Evolutionary conservation across 1,140 invertebrate species (phyloP).

Genomic region (Zaprionus nigranus): DNA sequence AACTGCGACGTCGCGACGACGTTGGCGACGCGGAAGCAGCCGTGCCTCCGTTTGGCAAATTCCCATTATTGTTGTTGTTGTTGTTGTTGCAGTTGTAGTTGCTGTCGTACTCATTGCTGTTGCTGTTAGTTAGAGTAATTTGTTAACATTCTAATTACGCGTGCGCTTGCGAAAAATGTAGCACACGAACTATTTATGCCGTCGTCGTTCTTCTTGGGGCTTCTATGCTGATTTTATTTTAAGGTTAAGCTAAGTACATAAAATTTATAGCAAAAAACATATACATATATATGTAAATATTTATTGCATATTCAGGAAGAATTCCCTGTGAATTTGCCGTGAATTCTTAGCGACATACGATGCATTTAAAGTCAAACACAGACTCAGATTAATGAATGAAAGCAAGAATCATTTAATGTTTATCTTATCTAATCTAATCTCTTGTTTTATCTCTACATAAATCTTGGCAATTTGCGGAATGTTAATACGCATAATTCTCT

Average conservation of each 20-base stretch:
- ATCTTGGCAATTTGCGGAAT: neutral
- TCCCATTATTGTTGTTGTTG: neutral
- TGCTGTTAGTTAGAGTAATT: conserved; percentile 6
- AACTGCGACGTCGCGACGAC: conserved; percentile 23
- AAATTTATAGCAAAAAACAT: neutral
- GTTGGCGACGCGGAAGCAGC: conserved; percentile 70
- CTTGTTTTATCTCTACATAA: neutral
- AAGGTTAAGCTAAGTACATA: neutral
- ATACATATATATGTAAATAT: neutral
- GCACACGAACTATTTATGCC: conserved; percentile 5
- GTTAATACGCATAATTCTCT: neutral
- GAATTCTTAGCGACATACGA: neutral
- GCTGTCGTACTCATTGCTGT: too few relatives aligned
- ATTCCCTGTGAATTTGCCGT: neutral
- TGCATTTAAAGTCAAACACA: neutral
- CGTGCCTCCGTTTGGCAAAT: conserved; percentile 57
- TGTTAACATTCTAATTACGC: conserved; percentile 54
- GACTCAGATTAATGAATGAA: neutral
- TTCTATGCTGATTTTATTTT: neutral
- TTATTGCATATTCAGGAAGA: neutral
- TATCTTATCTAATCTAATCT: conserved; percentile 1
- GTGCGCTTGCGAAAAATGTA: conserved; percentile 32
- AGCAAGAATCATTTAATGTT: neutral
- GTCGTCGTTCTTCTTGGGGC: neutral
- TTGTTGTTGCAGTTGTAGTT: too few relatives aligned